Conservation (phyloP, 2,113 vertebrate species). For the Nothoprocta perdicaria region DNA sequence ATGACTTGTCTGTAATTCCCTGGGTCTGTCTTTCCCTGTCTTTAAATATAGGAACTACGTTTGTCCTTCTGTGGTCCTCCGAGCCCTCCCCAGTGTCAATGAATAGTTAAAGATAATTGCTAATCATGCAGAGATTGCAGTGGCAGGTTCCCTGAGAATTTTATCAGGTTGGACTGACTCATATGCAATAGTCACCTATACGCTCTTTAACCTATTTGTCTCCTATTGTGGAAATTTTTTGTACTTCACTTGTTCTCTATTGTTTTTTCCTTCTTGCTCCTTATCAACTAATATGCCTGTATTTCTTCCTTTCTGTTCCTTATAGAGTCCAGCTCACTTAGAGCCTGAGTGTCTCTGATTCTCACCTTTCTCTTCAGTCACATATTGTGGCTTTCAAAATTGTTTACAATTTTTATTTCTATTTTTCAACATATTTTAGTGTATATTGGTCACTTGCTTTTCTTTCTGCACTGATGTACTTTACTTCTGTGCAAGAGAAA, state of each 20-base stretch:
- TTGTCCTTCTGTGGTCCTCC: constrained; percentile 17
- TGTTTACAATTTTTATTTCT: not conserved
- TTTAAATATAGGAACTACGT: not conserved
- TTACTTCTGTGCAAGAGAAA: not conserved
- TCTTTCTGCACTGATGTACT: not conserved
- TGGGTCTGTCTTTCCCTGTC: not conserved
- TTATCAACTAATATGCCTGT: not conserved
- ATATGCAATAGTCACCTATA: not conserved
- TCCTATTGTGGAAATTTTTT: not conserved
- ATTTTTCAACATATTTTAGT: not conserved
- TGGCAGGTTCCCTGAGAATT: not conserved
- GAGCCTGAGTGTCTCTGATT: not conserved
- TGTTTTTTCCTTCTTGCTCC: not conserved
- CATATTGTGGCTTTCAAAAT: not conserved
- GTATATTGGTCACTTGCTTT: not conserved
- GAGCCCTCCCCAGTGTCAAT: not conserved
- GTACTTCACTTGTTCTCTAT: not conserved
- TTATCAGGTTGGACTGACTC: not conserved
- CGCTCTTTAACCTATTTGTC: not conserved
- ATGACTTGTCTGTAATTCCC: not conserved
- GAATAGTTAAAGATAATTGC: not conserved
- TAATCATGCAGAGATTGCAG: not conserved
- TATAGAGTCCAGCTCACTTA: not conserved
- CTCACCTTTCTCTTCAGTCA: not conserved
- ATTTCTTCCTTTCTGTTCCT: not conserved